Conservation (phyloP, 2,113 vertebrate genomes). For the Colaptes auratus region DNA sequence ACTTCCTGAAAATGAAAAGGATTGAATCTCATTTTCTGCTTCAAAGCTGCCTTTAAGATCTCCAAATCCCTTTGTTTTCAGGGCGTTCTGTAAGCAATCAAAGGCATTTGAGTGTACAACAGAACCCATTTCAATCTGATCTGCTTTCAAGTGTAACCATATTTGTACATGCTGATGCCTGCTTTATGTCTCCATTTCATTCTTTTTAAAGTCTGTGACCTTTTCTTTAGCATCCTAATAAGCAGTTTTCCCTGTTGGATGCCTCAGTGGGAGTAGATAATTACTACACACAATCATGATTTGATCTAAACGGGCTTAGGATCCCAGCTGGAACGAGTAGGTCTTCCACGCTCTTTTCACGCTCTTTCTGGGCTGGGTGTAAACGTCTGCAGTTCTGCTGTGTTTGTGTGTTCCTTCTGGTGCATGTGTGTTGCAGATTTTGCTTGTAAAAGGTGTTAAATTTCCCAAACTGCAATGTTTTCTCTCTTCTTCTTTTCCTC, state of each 20-base stretch:
- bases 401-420: background rate
- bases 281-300: background rate
- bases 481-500: background rate
- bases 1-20: conserved; percentile 36
- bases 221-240: conserved; percentile 32
- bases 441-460: background rate
- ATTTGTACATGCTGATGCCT: conserved; percentile 39
- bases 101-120: background rate
- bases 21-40: conserved; percentile 53
- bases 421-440: background rate
- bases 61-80: conserved; percentile 19
- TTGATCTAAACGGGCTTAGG: background rate
- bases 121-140: background rate
- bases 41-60: conserved; percentile 34
- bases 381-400: background rate
- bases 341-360: conserved; percentile 5
- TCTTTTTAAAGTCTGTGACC: conserved; percentile 41
- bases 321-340: background rate
- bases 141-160: conserved; percentile 43
- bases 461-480: background rate
- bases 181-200: conserved; percentile 28
- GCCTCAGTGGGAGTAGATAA: conserved; percentile 23
- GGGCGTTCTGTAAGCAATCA: conserved; percentile 43
- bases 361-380: background rate
- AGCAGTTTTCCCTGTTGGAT: conserved; percentile 35